A percentile compares a stretch with the other conserved stretches of the same genome.
phyloP scores from a whole-genome alignment of 92 coral and sea anemone genomes.

The Porites cylindrica region DNA sequence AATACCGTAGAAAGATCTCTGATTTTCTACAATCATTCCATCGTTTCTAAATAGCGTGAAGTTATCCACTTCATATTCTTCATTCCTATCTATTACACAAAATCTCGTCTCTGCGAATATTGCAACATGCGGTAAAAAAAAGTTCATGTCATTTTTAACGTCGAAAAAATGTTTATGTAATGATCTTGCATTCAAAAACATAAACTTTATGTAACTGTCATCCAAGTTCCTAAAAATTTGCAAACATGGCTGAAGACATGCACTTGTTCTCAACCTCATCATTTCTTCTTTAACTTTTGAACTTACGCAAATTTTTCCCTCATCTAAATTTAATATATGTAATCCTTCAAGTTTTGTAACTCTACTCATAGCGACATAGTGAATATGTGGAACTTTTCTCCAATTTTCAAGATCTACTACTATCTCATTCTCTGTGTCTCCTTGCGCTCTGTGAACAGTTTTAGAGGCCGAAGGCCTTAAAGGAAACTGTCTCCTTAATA shows the following conservation, averaged over 20 bases:
- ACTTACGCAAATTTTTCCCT: conserved; percentile 1
- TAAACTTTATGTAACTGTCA: neutral
- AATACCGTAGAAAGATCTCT: conserved; percentile 1
- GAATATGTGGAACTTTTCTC: conserved; percentile 58
- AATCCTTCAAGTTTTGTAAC: conserved; percentile 58
- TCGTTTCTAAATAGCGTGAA: conserved; percentile 18
- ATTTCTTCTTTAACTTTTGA: conserved; percentile 1
- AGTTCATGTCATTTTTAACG: neutral
- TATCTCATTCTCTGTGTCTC: conserved; percentile 57
- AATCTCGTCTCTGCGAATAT: conserved; percentile 5
- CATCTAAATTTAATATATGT: neutral
- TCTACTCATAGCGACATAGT: conserved; percentile 65
- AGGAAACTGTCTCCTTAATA: conserved; percentile 63
- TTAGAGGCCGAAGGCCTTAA: conserved; percentile 58
- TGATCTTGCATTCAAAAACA: conserved; percentile 13
- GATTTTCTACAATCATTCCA: neutral
- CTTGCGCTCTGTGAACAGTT: conserved; percentile 62
- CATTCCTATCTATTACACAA: neutral
- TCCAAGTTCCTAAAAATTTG: neutral
- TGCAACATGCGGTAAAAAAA: neutral
- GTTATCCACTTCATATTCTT: neutral
- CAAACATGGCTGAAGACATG: neutral
- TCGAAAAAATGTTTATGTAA: neutral
- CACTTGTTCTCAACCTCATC: neutral
- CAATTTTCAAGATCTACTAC: conserved; percentile 39